These are phyloP conservation scores for Polymixis flavicincta DNA, from an alignment of 2,888 invertebrate genomes.

Conservation along the genomic window DNA sequence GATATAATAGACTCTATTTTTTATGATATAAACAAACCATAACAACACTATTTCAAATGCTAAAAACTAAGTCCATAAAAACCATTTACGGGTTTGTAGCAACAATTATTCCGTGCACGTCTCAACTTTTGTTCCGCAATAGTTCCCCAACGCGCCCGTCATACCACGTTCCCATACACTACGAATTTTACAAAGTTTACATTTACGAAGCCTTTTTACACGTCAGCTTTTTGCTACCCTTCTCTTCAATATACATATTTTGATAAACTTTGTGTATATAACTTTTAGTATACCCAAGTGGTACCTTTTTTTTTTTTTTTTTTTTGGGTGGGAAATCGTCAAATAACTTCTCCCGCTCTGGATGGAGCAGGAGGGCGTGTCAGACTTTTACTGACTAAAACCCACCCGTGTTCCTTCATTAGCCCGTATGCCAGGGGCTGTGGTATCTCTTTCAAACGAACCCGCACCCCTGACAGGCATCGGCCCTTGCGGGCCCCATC, in stretches of 20 bases:
- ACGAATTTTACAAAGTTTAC: slow-evolving; percentile 44
- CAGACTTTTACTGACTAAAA: no score
- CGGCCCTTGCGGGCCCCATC: no score
- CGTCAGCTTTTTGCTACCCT: slow-evolving; percentile 38
- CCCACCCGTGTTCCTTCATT: no score
- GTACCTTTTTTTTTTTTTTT: no score
- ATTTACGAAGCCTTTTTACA: slow-evolving; percentile 50
- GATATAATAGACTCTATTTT: no score
- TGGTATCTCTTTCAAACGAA: no score
- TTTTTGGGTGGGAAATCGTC: no score
- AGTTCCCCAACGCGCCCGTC: slow-evolving; percentile 10
- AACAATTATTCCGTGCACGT: slow-evolving; percentile 44
- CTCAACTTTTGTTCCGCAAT: slow-evolving; percentile 46
- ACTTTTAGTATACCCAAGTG: slow-evolving; percentile 38
- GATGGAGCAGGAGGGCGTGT: no score
- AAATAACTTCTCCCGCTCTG: no score
- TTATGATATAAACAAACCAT: not conserved
- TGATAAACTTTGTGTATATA: slow-evolving; percentile 46
- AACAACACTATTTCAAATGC: not conserved
- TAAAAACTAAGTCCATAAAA: slow-evolving; percentile 40
- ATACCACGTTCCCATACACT: slow-evolving; percentile 19
- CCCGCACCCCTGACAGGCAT: no score
- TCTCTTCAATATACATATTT: slow-evolving; percentile 40
- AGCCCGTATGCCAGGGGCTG: no score
- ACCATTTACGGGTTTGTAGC: slow-evolving; percentile 19